Conservation (phyloP, 2,113 vertebrate genomes). For the Saimiri boliviensis region DNA sequence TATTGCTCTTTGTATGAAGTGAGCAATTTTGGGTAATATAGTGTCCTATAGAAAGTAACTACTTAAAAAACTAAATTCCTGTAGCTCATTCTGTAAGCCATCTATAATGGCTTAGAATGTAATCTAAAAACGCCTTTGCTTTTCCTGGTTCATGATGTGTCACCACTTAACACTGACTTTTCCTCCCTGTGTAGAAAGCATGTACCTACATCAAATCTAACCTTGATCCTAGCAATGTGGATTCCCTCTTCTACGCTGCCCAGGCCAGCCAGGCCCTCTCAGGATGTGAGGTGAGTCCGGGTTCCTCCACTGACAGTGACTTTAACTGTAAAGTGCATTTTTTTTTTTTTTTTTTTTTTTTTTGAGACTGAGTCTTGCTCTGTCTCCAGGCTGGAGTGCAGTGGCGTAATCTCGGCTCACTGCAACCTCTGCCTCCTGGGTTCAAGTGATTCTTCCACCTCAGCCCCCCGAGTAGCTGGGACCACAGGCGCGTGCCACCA, state of each 20-base stretch:
- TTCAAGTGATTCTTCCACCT: too few relatives aligned
- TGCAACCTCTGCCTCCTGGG: too few relatives aligned
- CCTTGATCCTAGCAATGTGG: slow-evolving; percentile 90
- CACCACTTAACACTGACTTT: neutral
- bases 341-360: neutral
- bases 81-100: neutral
- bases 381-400: too few relatives aligned
- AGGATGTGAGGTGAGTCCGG: slow-evolving; percentile 92
- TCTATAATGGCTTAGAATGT: neutral
- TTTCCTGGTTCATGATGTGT: neutral
- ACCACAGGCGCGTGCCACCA: too few relatives aligned
- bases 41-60: slow-evolving; percentile 1
- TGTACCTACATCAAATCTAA: slow-evolving; percentile 94
- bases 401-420: too few relatives aligned
- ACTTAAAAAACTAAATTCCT: neutral
- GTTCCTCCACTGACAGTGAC: neutral
- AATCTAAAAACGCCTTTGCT: neutral
- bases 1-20: neutral
- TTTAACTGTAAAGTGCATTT: neutral
- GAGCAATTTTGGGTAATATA: neutral
- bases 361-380: too few relatives aligned
- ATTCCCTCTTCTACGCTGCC: slow-evolving; percentile 95
- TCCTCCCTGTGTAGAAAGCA: slow-evolving; percentile 84
- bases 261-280: slow-evolving; percentile 92
- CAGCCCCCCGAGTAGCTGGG: too few relatives aligned